A percentile compares a stretch with the other conserved stretches of the same genome.
phyloP scores from a whole-genome alignment of 1,140 invertebrate genomes.

The Anastrepha obliqua region DNA sequence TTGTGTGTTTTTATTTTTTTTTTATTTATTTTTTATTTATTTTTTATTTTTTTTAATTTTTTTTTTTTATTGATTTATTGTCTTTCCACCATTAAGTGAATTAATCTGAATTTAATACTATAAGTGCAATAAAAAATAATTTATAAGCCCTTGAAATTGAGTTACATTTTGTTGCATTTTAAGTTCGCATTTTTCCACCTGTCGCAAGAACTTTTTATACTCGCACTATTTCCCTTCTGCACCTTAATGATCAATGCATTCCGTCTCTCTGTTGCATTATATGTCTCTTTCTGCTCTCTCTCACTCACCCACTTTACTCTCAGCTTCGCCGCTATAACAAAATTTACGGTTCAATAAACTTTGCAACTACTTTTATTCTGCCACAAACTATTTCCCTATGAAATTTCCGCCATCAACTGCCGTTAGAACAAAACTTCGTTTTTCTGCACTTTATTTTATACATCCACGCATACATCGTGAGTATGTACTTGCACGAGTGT shows the following conservation, averaged over 20 bases:
- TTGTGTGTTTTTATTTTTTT: too few relatives aligned
- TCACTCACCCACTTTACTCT: background rate
- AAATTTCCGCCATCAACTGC: slow-evolving; percentile 38
- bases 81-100: too few relatives aligned
- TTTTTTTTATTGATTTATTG: too few relatives aligned
- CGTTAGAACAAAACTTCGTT: background rate
- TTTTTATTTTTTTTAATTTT: too few relatives aligned
- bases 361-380: slow-evolving; percentile 63
- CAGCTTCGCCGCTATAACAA: slow-evolving; percentile 44
- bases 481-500: background rate
- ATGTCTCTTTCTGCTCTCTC: background rate
- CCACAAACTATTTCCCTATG: slow-evolving; percentile 50
- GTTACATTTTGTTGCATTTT: background rate
- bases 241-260: background rate
- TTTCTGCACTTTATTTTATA: slow-evolving; percentile 1
- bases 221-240: background rate
- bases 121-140: too few relatives aligned
- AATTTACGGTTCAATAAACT: slow-evolving; percentile 72
- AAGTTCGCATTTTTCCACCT: background rate
- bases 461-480: background rate
- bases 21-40: too few relatives aligned
- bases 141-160: too few relatives aligned
- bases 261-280: too few relatives aligned
- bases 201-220: background rate
- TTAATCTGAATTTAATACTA: too few relatives aligned